A percentile compares a stretch with the other conserved stretches of the same genome.
Evolutionary conservation across 2,888 invertebrate genomes (phyloP).

Genomic region (Drepana falcataria): DNA sequence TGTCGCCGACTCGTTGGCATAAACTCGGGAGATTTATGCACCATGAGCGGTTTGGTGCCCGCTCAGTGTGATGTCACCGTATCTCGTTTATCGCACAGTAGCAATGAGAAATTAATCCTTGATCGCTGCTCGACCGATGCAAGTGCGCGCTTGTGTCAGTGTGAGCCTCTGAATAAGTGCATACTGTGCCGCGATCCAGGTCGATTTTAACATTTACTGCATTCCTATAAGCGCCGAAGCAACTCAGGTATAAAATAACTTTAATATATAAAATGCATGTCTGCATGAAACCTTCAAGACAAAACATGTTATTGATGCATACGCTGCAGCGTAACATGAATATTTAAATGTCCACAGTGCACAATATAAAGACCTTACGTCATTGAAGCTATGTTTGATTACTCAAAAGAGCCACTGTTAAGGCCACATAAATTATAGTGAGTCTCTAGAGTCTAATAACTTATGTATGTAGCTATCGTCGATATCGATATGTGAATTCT

Average conservation of each 20-base stretch:
- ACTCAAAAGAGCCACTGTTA: too few species aligned
- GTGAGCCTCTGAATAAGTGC: conserved; percentile 2
- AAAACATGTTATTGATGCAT: conserved; percentile 21
- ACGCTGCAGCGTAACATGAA: background rate
- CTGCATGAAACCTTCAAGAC: conserved; percentile 23
- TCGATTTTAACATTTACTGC: background rate
- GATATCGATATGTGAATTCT: background rate
- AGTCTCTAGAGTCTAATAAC: too few species aligned
- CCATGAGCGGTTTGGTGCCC: conserved; percentile 3
- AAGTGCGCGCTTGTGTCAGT: conserved; percentile 10
- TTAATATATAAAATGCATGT: conserved; percentile 6
- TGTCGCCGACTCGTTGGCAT: conserved; percentile 22
- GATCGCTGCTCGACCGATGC: conserved; percentile 4
- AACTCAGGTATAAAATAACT: background rate
- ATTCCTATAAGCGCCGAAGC: background rate
- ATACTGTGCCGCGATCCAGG: too few species aligned
- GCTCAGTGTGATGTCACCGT: background rate
- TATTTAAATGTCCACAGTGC: too few species aligned
- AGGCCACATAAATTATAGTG: too few species aligned
- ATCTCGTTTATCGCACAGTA: background rate
- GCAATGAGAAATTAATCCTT: background rate
- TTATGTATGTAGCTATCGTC: background rate
- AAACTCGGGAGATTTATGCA: conserved; percentile 31
- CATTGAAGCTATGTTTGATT: background rate
- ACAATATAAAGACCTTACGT: background rate